Conservation (phyloP, 2,797 vertebrate species). For the Megaceryle alcyon region DNA sequence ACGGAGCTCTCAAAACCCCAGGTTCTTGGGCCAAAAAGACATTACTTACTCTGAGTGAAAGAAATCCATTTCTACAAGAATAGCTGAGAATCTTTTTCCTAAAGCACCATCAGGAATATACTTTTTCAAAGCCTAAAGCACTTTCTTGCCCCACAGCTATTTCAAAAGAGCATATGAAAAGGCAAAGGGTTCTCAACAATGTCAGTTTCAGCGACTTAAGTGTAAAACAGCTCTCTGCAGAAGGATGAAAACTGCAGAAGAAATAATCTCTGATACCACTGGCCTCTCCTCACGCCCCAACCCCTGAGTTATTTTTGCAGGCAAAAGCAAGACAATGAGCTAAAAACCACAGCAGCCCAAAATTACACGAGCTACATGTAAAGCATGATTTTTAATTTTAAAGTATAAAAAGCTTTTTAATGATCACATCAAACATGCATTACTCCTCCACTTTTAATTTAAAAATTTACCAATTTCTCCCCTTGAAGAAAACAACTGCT, state of each 20-base stretch:
- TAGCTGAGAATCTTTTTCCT: neutral
- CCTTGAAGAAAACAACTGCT: conserved; percentile 54
- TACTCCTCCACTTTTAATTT: conserved; percentile 20
- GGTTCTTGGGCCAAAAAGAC: neutral
- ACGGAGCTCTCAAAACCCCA: neutral
- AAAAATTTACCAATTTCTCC: conserved; percentile 45
- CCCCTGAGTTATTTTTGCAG: neutral
- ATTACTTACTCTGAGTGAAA: neutral
- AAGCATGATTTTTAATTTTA: conserved; percentile 25
- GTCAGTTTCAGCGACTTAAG: neutral
- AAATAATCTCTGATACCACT: neutral
- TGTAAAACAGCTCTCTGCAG: neutral
- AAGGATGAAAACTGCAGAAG: conserved; percentile 4
- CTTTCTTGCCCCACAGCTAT: neutral
- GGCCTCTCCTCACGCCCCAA: neutral
- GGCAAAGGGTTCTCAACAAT: neutral
- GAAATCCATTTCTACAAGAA: neutral
- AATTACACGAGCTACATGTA: neutral
- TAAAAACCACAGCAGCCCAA: conserved; percentile 8
- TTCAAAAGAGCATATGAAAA: neutral
- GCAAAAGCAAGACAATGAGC: neutral
- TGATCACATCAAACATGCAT: conserved; percentile 39
- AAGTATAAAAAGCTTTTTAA: conserved; percentile 51
- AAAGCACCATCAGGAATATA: neutral
- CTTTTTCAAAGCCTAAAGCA: neutral